Conservation (phyloP, 2,888 invertebrate species). For the Phengaris alcon region DNA sequence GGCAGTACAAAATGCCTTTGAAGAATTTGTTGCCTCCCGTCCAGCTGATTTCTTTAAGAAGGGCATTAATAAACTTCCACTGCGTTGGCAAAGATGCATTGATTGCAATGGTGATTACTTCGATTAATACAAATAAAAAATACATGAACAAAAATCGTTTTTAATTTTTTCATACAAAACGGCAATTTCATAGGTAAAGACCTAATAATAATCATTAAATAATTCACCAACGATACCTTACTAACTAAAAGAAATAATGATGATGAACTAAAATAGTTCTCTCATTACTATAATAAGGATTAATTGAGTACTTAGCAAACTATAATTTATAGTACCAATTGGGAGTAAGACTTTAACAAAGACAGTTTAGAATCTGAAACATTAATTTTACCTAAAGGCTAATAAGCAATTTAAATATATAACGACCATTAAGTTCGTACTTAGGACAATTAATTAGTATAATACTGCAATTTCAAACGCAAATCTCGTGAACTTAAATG, state of each 20-base stretch:
- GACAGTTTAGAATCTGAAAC: constrained; percentile 29
- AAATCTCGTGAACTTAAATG: constrained; percentile 71
- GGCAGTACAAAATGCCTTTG: too few species aligned
- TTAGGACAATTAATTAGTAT: constrained; percentile 76
- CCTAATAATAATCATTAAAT: not conserved
- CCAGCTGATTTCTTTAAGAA: too few species aligned
- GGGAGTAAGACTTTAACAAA: constrained; percentile 25
- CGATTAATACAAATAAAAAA: too few species aligned
- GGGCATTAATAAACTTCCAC: too few species aligned
- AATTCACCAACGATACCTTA: not conserved
- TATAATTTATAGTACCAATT: constrained; percentile 6
- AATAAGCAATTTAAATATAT: constrained; percentile 45
- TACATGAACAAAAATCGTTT: too few species aligned
- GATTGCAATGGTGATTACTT: too few species aligned
- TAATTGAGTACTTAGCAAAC: constrained; percentile 20
- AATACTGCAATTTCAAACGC: constrained; percentile 72
- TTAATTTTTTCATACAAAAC: too few species aligned
- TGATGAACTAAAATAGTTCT: constrained; percentile 3
- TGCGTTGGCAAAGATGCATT: too few species aligned
- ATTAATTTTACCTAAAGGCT: constrained; percentile 29
- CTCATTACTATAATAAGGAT: constrained; percentile 11
- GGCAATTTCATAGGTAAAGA: too few species aligned
- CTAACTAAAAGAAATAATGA: not conserved
- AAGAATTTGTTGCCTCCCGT: too few species aligned
- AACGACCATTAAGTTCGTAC: constrained; percentile 64